Base-by-base conservation (phyloP, 2,797 vertebrate species). In the Moxostoma hubbsi region DNA sequence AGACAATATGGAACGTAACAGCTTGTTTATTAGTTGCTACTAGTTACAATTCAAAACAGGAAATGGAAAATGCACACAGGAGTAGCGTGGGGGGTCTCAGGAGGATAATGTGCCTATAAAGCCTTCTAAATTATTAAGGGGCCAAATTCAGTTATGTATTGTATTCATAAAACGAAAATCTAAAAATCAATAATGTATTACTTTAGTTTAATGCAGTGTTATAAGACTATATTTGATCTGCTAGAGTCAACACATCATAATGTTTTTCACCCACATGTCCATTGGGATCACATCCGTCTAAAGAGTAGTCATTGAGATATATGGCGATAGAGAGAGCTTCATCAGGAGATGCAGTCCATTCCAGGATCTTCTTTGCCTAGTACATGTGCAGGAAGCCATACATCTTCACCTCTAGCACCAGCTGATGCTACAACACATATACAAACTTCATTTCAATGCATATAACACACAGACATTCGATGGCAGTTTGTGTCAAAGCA, bases 351-450 rank as follows among this genome's bases (percentile, higher is more conserved):
- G 1, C 76, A 0, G 96, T 97, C 96, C 96, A 97, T 90, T 97
- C 96, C 82, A 97, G 90, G 77, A 97, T 97, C 90, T 97, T 98
- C 87, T 98, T 98, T 83, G 96, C 96, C 96, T 96, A 97, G 89
- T 97, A 97, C 96, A 98, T 97, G 65, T 96, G 89, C 78, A 98
- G 24, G 88, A 95, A 98, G 7, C 96, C 96, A 0, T 97, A 96
- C 93, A 96, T 96, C 91, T 97, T 98, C 62, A 96, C 96, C 81
- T 98, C 95, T 0, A 0, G 83, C 11, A 96, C 87, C 93, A 97
- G 91, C 83, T 97, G 96, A 24, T 70, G 79, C 84, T 85, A 68
- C 12, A 71, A 63, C 58, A 63, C 1, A 70, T 6, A 18, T 9
- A 10, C 9, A 12, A 16, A 18, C 47, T 3, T 15, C n/a, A 46